Base-by-base conservation (phyloP, 2,113 vertebrate species). In the Atherinomorus stipes region DNA sequence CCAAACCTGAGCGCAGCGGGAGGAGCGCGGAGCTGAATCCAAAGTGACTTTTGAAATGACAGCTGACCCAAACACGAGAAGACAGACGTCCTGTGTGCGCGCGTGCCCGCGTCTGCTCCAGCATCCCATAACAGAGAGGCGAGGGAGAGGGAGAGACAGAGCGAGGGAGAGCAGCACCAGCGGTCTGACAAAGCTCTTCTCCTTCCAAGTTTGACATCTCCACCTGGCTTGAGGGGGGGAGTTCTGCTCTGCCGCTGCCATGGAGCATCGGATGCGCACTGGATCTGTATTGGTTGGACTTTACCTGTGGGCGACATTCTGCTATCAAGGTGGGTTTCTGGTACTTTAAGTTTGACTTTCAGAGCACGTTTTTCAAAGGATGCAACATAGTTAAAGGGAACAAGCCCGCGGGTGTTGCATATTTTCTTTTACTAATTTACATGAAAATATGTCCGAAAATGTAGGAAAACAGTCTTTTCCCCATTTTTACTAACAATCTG, bases 301-400 rank as follows among this genome's bases (percentile, higher is more conserved):
- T 75, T 92, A 90, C 80, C 84, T 94, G 69, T 93, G 87, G 91
- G 82, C 84, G 66, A 86, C 84, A 6, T 78, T 92, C 34, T 90
- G 81, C 71, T 88, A 81, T 47, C 85, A 89, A 91, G 93, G 93
- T 94, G 83, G 62, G 93, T 80, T 63, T 56, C 64, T 37, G 21
- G 40, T 75, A 16, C 47, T 25, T 25, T 45, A 7, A 6, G 19
- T 61, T 31, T 53, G n/a, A n/a, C 38, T 18, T 56, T 42, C n/a
- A 16, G n/a, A n/a, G 10, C 47, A 21, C 19, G 10, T 59, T 59
- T 59, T n/a, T 13, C 23, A 61, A 25, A 45, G 52, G 26, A 64
- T 31, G 47, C 44, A 53, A 25, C 4, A 11, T 15, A 56, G 15
- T 4, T 5, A 10, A 19, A 44, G 0, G 31, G 19, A 7, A 26